A percentile compares a stretch with the other conserved stretches of the same genome.
Conservation (phyloP, 2,888 invertebrate species). For the Thera obeliscata region DNA sequence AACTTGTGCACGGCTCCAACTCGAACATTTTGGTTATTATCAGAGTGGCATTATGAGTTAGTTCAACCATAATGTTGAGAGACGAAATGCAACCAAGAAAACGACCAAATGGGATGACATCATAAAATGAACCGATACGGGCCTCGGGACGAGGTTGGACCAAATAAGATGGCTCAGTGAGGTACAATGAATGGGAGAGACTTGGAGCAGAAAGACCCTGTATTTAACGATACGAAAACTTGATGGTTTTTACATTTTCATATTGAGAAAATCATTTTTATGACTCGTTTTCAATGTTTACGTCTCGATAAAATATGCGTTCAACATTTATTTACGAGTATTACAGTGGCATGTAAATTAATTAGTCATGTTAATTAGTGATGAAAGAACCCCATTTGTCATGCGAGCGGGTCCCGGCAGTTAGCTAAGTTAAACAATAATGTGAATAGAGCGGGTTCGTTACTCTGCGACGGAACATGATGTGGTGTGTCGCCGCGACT, state of each 20-base stretch:
- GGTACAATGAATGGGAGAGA: background rate
- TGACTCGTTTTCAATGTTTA: no score
- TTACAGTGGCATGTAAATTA: background rate
- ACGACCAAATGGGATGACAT: background rate
- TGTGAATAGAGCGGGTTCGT: background rate
- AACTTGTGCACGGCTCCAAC: conserved; percentile 12
- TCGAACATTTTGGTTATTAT: background rate
- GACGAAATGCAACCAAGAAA: background rate
- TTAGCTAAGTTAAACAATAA: conserved; percentile 11
- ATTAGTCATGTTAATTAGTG: background rate
- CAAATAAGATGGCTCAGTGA: background rate
- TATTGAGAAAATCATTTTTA: background rate
- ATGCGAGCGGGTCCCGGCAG: background rate
- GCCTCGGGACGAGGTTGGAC: background rate
- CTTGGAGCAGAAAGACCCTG: background rate
- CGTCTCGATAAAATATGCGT: no score
- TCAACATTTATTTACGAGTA: no score
- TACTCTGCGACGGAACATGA: conserved; percentile 13
- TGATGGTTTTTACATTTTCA: background rate
- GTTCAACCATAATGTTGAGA: background rate
- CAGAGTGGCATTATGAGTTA: background rate
- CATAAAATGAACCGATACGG: background rate
- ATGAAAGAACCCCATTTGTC: conserved; percentile 2
- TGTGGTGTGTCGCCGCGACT: conserved; percentile 3
- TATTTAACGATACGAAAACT: background rate